Conservation (phyloP, 2,113 vertebrate genomes). For the Manacus vitellinus region DNA sequence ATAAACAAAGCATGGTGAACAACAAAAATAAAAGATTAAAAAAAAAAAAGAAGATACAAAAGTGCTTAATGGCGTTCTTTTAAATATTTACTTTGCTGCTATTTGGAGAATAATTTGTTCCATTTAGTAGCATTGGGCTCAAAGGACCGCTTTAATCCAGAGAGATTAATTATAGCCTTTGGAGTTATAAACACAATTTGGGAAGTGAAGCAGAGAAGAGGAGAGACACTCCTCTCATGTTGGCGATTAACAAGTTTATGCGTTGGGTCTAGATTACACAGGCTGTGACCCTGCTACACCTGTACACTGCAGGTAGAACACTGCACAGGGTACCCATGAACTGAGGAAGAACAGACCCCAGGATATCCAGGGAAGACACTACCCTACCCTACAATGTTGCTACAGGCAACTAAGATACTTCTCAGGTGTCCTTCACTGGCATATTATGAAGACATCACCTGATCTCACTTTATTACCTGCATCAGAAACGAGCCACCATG, state of each 20-base stretch:
- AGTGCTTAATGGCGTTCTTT: conserved; percentile 26
- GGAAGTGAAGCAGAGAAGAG: neutral
- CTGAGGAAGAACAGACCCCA: accelerated
- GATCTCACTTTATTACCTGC: neutral
- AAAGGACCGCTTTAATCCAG: conserved; percentile 54
- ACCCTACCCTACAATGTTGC: neutral
- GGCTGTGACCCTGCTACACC: neutral
- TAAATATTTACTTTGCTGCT: conserved; percentile 65
- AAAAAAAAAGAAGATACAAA: neutral
- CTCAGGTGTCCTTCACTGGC: neutral
- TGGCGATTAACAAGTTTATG: neutral
- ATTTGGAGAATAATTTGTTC: conserved; percentile 60
- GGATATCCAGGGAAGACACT: neutral
- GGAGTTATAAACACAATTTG: conserved; percentile 26
- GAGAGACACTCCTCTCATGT: neutral
- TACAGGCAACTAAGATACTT: neutral
- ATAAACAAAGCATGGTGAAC: conserved; percentile 30
- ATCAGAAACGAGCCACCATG: accelerated
- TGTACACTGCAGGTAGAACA: neutral
- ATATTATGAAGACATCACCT: neutral
- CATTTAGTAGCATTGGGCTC: conserved; percentile 59
- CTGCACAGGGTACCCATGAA: neutral
- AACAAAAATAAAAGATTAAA: conserved; percentile 8
- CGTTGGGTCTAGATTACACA: neutral
- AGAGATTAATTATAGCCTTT: conserved; percentile 68